Base-by-base conservation (phyloP, 2,113 vertebrate species). In the Genyomyrus donnyi region DNA sequence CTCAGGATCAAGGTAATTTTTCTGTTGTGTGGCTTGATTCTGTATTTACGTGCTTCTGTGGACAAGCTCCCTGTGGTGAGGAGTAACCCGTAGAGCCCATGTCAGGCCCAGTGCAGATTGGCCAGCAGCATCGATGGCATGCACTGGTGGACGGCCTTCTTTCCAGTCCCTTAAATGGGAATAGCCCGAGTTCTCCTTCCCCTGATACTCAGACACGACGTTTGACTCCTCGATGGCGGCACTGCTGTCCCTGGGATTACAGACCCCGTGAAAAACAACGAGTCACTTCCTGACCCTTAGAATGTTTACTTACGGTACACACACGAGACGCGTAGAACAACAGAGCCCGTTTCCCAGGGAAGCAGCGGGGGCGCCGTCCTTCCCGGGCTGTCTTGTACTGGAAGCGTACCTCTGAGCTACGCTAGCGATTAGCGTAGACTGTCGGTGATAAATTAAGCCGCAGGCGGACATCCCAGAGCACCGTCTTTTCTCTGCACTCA, bases 371-470 rank as follows among this genome's bases (percentile, higher is more conserved):
- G 21, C 8, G 1, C 21, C 87, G 62, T 74, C 88, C 88, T 86
- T 58, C 53, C 77, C 31, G 0, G 42, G 27, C 9, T 2, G 46
- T 1, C 89, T 48, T 80, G 42, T 13, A 53, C n/a, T 35, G 48
- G 27, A 86, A 46, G 74, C 35, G 46, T 24, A 80, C 87, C n/a
- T 85, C 17, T 90, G 83, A 15, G 84, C 52, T n/a, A 42, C 3
- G 24, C 62, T 85, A 77, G 45, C 48, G 70, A 70, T n/a, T 48
- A 83, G 15, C 5, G 52, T 1, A 66, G 62, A 31, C 56, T 19
- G 42, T 42, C 27, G 48, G 89, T 91, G 90, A 93, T 90, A 87
- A 90, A 92, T 92, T 91, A 62, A 93, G 19, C 62, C 70, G 56
- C 85, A 89, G 84, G 66, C 88, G 92, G 88, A 89, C 90, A 80